Evolutionary conservation across 2,888 invertebrate genomes (phyloP), one percentile per base, ranked within the genome.

Genomic region (Epirrita christyi): DNA sequence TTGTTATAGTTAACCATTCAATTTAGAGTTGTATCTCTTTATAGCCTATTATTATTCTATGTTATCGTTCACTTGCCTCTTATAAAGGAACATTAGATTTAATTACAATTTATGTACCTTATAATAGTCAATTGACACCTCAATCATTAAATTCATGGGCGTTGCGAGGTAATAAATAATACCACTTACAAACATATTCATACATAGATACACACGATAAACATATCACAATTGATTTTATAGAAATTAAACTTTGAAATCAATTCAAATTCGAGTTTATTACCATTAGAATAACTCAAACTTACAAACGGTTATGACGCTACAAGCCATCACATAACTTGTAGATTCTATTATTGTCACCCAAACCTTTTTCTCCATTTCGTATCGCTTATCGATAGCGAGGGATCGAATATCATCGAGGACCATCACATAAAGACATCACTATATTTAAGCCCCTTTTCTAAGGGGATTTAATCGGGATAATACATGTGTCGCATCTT

Each of bases 401-500:
- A 59, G 59, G 55, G 65, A 60, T 68, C 63, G 63, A 58, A 61
- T 68, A 63, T 63, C 58, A 63, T 65, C 44, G 49, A 66, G 51
- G 54, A 67, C 67, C 64, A 73, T 73, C 72, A 73, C 68, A 74
- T 75, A 73, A 76, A 78, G 77, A 80, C 85, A 86, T 83, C 86
- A 85, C 86, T 86, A 86, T 85, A 86, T 75, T 71, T 84, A 84
- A 87, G 83, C 82, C 83, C 82, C 82, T 80, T 82, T 81, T 83
- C 84, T 75, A 71, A 66, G 76, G 83, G 88, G 88, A 83, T 88
- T 85, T 87, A 88, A 87, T 88, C 84, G 81, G 83, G 83, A 88
- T 89, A 88, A 88, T 87, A 88, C 88, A 86, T 86, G 85, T 89
- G 90, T 89, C 91, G 86, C 88, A 88, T 90, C 89, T 86, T 88